These are phyloP conservation scores for Craterocephalus amniculus DNA, from an alignment of 2,797 vertebrate species.

Conservation along the genomic window DNA sequence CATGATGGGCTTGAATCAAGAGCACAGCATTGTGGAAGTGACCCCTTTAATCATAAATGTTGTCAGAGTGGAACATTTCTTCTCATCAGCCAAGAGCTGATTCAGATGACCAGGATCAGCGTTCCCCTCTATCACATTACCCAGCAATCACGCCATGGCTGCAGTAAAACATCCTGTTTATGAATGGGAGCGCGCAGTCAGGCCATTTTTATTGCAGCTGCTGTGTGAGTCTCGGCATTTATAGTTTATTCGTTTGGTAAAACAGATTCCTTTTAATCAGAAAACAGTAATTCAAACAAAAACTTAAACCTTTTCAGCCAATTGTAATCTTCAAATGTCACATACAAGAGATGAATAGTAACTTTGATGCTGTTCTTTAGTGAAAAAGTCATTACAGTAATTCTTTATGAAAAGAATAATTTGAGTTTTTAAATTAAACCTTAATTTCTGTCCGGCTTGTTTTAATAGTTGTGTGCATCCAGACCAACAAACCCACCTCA, in stretches of 20 bases:
- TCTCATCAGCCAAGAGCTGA: constrained; percentile 1
- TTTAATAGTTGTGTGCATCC: neutral
- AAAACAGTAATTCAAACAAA: neutral
- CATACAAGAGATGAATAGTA: neutral
- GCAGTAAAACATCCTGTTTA: neutral
- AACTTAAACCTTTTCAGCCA: neutral
- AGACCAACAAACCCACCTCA: neutral
- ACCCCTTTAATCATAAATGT: neutral
- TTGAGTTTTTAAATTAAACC: neutral
- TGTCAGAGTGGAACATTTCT: neutral
- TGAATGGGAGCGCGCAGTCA: neutral
- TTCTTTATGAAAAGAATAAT: neutral
- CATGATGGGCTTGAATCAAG: neutral
- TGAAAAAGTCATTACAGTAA: neutral
- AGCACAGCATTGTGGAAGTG: neutral
- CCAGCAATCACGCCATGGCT: neutral
- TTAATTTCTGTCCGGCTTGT: neutral
- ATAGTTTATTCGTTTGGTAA: too few relatives aligned
- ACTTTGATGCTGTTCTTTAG: neutral
- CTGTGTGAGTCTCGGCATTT: too few relatives aligned
- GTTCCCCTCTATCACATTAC: neutral
- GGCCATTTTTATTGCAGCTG: neutral
- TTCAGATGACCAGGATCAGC: constrained; percentile 6
- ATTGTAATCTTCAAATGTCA: neutral
- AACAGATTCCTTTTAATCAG: too few relatives aligned